Percentiles rank a stretch among this genome's conserved stretches.
phyloP scores from a whole-genome alignment of 1,140 invertebrate genomes.

The Ostrea denselamellosa region DNA sequence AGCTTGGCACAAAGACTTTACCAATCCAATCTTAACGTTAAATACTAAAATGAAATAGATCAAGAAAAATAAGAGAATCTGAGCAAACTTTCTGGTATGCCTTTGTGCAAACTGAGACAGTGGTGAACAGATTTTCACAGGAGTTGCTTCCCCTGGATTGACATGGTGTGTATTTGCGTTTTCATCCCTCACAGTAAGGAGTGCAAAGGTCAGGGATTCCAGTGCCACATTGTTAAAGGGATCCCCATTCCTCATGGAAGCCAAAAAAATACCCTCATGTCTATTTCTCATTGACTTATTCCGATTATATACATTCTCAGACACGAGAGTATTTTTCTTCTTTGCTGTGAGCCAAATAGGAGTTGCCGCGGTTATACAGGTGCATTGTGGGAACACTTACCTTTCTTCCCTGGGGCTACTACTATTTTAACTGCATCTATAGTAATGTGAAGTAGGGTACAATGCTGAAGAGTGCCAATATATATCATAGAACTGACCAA shows the following conservation, averaged over 20 bases:
- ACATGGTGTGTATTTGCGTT: background rate
- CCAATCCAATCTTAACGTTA: background rate
- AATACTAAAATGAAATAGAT: background rate
- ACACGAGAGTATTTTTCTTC: slow-evolving; percentile 19
- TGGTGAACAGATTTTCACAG: background rate
- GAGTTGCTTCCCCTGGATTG: background rate
- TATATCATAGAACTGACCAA: background rate
- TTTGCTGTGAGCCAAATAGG: background rate
- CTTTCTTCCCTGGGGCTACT: slow-evolving; percentile 27
- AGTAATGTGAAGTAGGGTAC: slow-evolving; percentile 36
- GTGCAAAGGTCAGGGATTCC: slow-evolving; percentile 12
- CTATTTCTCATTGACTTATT: background rate
- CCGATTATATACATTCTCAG: background rate
- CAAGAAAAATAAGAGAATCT: background rate
- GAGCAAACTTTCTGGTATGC: background rate
- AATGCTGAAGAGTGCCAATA: background rate
- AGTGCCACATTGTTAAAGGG: background rate
- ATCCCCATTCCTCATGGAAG: slow-evolving; percentile 24
- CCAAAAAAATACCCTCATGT: slow-evolving; percentile 28
- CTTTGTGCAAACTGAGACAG: background rate
- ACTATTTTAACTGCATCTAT: slow-evolving; percentile 38
- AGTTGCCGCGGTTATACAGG: slow-evolving; percentile 21
- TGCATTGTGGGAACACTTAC: slow-evolving; percentile 30
- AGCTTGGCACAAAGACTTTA: slow-evolving; percentile 4
- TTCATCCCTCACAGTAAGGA: slow-evolving; percentile 14